phyloP scores from a whole-genome alignment of 2,113 vertebrate genomes.

The Galeopterus variegatus region DNA sequence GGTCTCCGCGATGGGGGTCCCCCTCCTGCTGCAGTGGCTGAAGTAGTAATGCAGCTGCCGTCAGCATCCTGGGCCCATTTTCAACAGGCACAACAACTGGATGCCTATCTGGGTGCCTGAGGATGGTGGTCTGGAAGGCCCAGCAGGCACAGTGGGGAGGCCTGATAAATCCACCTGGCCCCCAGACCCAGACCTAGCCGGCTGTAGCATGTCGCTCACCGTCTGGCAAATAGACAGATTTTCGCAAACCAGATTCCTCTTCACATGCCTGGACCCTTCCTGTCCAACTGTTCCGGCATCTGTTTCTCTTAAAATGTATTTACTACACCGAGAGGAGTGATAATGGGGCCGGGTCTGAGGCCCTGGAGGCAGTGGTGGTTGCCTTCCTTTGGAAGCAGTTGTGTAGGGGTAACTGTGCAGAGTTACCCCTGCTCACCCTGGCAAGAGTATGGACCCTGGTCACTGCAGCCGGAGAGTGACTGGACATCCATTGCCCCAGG shows the following conservation, averaged over 20 bases:
- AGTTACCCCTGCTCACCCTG: background rate
- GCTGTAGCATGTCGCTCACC: constrained; percentile 50
- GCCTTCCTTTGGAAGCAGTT: background rate
- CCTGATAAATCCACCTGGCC: background rate
- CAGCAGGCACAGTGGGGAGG: background rate
- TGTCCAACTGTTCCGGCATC: constrained; percentile 83
- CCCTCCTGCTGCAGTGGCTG: rapidly evolving
- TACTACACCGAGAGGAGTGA: constrained; percentile 64
- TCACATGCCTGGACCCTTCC: constrained; percentile 74
- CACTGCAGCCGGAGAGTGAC: background rate
- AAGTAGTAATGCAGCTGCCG: rapidly evolving
- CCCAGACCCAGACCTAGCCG: constrained; percentile 63
- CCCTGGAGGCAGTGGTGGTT: background rate
- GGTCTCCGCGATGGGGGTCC: rapidly evolving
- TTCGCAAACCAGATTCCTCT: constrained; percentile 72
- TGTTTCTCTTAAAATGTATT: constrained; percentile 80
- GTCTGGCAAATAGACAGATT: constrained; percentile 77
- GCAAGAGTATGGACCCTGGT: background rate
- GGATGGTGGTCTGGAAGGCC: background rate
- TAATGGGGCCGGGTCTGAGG: constrained; percentile 37
- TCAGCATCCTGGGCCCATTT: rapidly evolving
- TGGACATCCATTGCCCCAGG: background rate
- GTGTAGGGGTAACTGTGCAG: rapidly evolving
- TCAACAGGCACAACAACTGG: background rate
- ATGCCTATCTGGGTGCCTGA: rapidly evolving